Conservation (phyloP, 2,113 vertebrate species). For the Murina feae region DNA sequence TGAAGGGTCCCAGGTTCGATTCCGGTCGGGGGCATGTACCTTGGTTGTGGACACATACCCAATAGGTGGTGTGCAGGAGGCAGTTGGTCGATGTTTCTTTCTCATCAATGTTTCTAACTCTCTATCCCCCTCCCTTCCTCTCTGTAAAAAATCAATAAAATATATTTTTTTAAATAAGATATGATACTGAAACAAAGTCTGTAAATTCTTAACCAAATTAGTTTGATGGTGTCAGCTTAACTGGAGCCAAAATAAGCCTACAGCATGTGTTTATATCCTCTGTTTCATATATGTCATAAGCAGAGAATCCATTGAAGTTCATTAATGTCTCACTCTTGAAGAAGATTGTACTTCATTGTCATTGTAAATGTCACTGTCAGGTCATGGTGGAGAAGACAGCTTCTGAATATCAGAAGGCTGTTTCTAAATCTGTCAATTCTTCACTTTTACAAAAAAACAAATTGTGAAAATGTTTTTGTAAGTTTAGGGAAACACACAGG, state of each 20-base stretch:
- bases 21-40: too few species aligned
- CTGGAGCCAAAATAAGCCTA: conserved; percentile 77
- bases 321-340: conserved; percentile 77
- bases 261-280: conserved; percentile 78
- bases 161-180: too few species aligned
- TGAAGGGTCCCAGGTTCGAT: too few species aligned
- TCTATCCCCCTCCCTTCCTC: too few species aligned
- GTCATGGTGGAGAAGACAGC: conserved; percentile 67
- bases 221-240: conserved; percentile 75
- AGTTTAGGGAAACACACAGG: background rate
- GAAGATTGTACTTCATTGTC: conserved; percentile 79
- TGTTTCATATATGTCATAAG: conserved; percentile 78
- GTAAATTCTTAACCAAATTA: conserved; percentile 71
- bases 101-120: too few species aligned
- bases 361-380: conserved; percentile 77
- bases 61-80: too few species aligned
- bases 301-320: conserved; percentile 75
- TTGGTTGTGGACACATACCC: too few species aligned
- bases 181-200: conserved; percentile 65
- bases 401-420: conserved; percentile 25
- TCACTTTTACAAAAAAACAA: conserved; percentile 49
- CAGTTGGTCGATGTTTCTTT: too few species aligned
- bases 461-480: conserved; percentile 39
- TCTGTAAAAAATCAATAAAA: too few species aligned
- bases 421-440: conserved; percentile 57